Evolutionary conservation across 2,113 vertebrate species (phyloP).

Genomic region (Pyrgilauda ruficollis): DNA sequence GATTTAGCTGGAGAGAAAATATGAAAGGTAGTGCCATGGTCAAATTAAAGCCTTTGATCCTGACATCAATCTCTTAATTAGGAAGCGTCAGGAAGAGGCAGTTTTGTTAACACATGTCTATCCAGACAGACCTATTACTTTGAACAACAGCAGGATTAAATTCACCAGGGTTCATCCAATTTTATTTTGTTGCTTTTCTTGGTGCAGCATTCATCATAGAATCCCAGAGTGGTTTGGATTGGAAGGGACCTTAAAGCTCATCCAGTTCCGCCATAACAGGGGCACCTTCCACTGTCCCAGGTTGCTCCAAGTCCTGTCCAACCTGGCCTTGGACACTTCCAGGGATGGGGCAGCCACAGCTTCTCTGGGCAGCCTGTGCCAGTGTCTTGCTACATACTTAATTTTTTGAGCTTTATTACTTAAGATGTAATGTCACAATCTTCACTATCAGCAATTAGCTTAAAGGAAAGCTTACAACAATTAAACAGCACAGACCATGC

Average conservation of each 20-base stretch:
- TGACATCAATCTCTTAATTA: conserved; percentile 52
- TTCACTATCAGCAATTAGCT: conserved; percentile 56
- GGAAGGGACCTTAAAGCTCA: background rate
- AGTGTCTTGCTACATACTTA: background rate
- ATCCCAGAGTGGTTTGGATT: background rate
- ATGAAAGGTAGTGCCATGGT: background rate
- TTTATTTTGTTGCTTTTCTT: background rate
- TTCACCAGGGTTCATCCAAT: background rate
- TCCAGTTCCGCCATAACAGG: background rate
- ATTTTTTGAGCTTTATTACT: conserved; percentile 67
- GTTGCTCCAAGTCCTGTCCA: background rate
- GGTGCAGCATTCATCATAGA: background rate
- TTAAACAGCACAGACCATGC: background rate
- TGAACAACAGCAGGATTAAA: conserved; percentile 4
- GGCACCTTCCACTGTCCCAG: background rate
- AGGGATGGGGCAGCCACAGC: background rate
- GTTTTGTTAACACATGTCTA: background rate
- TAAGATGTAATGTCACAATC: conserved; percentile 50
- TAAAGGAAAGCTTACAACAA: conserved; percentile 12
- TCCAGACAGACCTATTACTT: background rate
- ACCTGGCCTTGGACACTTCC: background rate
- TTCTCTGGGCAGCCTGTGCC: background rate
- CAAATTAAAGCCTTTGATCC: conserved; percentile 52
- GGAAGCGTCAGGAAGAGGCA: conserved; percentile 2
- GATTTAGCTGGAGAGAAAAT: conserved; percentile 18